phyloP scores from a whole-genome alignment of 2,888 invertebrate species.

The Orchestes rusci region DNA sequence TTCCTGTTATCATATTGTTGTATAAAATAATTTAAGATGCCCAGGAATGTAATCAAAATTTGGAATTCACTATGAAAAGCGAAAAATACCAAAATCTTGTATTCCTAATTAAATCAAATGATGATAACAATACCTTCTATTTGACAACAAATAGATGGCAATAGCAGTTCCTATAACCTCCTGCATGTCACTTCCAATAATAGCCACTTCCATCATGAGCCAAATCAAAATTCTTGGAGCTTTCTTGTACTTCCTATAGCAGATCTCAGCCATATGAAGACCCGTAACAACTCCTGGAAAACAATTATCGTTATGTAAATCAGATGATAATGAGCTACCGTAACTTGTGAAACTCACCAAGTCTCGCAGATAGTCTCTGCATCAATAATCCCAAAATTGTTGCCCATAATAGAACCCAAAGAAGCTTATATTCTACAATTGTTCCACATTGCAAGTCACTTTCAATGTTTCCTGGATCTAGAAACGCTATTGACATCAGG shows the following conservation, averaged over 20 bases:
- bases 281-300: slow-evolving; percentile 73
- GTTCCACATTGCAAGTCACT: slow-evolving; percentile 83
- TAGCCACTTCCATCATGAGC: slow-evolving; percentile 89
- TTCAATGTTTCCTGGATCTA: slow-evolving; percentile 91
- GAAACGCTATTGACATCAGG: slow-evolving; percentile 87
- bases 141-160: slow-evolving; percentile 74
- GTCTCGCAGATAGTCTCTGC: slow-evolving; percentile 59
- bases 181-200: slow-evolving; percentile 88
- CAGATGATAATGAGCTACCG: too few relatives aligned
- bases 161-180: slow-evolving; percentile 90
- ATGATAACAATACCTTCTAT: slow-evolving; percentile 56
- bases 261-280: slow-evolving; percentile 74
- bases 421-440: slow-evolving; percentile 70
- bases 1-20: too few relatives aligned
- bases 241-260: slow-evolving; percentile 67
- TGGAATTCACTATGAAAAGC: too few relatives aligned
- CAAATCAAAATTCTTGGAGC: slow-evolving; percentile 70
- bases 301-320: neutral
- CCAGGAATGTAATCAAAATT: too few relatives aligned
- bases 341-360: slow-evolving; percentile 34
- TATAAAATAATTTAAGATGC: too few relatives aligned
- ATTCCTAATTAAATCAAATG: too few relatives aligned
- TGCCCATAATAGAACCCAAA: slow-evolving; percentile 80
- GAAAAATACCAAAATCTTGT: too few relatives aligned
- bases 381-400: slow-evolving; percentile 80